A percentile compares a stretch with the other conserved stretches of the same genome.
Conservation (phyloP, 2,888 invertebrate species). For the Latrodectus hesperus region DNA sequence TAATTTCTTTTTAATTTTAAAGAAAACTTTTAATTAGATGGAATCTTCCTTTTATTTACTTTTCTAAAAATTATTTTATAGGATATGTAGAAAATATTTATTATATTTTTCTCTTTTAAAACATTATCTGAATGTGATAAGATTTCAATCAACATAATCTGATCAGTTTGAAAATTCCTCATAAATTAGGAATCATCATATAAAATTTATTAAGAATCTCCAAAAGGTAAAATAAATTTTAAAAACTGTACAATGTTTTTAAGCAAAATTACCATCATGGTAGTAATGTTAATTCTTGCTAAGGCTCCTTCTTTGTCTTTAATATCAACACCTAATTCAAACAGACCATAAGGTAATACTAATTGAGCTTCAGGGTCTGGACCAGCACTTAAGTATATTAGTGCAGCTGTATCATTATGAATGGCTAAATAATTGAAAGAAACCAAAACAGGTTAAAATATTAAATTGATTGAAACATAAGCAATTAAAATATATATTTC, state of each 20-base stretch:
- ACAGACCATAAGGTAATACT: conserved; percentile 71
- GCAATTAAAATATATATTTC: too few relatives aligned
- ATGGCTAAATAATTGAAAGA: conserved; percentile 50
- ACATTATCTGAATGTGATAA: too few relatives aligned
- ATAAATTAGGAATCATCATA: too few relatives aligned
- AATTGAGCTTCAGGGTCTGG: conserved; percentile 69
- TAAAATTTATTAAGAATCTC: too few relatives aligned
- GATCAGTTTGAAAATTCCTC: not conserved
- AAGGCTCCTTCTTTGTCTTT: conserved; percentile 72
- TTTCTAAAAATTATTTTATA: too few relatives aligned
- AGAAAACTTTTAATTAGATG: too few relatives aligned
- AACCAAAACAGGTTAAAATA: too few relatives aligned
- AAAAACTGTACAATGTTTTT: not conserved
- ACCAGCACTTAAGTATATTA: conserved; percentile 71
- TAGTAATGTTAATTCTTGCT: conserved; percentile 70
- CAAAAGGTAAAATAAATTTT: not conserved
- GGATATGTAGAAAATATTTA: too few relatives aligned
- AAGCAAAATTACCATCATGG: conserved; percentile 65
- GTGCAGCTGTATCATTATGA: conserved; percentile 66
- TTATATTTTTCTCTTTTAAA: too few relatives aligned
- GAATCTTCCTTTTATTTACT: too few relatives aligned
- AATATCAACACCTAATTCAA: conserved; percentile 71
- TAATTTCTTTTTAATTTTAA: too few relatives aligned
- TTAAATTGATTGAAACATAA: too few relatives aligned
- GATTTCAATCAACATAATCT: not conserved